Base-by-base conservation (phyloP, 2,888 invertebrate genomes). In the Hermodice carunculata region DNA sequence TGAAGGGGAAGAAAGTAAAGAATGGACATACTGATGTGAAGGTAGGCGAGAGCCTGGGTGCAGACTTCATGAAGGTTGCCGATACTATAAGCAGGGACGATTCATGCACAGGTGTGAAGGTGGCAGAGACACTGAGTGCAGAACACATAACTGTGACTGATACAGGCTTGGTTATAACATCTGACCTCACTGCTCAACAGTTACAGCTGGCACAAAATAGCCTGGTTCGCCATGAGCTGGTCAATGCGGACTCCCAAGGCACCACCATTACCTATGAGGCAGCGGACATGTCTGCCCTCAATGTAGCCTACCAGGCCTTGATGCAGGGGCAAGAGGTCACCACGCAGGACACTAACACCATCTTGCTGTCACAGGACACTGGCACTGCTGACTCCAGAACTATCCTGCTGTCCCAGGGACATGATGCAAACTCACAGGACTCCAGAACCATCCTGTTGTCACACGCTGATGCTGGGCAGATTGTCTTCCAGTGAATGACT, bases 231-330 rank as follows among this genome's bases (percentile, higher is more conserved):
- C 54, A 54, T 26, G 29, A 60, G n/a, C 60, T 67, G 5, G 64
- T 64, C 19, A 54, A 59, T 6, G 56, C 63, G 0, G 61, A 66
- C 51, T 37, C 31, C 17, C 26, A 66, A 6, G 66, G 66, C 24
- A 63, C 66, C 2, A 61, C 64, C 24, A 67, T 67, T 17, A 56
- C 61, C 22, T 81, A 79, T 31, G 77, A 80, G 56, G 76, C 78
- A 49, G 65, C 78, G 1, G 78, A 80, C 43, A 71, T 79, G 5
- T 69, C 74, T 1, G 74, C 76, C 60, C 44, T 67, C 37, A 78
- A 75, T 59, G 60, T 60, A 19, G 60, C 60, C 42, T 60, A 60
- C 42, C 60, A 78, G 52, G 71, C 76, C 5, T 34, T 78, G 40
- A 49, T 76, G 28, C 70, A 54, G 65, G 17, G 75, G 65, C 5